Base-by-base conservation (phyloP, 1,140 invertebrate species). In the Achroia grisella region DNA sequence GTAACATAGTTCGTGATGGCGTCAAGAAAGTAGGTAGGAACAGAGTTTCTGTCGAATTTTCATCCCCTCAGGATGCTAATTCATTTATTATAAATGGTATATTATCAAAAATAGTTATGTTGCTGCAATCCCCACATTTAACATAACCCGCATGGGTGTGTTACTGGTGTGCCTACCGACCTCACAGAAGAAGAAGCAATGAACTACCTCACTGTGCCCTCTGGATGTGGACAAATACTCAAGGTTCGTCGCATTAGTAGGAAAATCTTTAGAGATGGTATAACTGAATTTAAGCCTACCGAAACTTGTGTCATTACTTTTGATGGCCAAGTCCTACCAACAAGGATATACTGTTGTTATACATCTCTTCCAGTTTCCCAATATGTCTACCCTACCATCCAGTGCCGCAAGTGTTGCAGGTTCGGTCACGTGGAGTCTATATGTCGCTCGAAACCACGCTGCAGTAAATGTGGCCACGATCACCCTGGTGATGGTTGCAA, bases 351-450 rank as follows among this genome's bases (percentile, higher is more conserved):
- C 32, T 32, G 10, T 31, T 44, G 10, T 32, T 47, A 37, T 30
- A 37, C 11, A 9, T 30, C 44, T 4, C 14, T 52, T 1, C 32
- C 43, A 10, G 39, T 52, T 4, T 39, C 46, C 10, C 4, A 31
- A 42, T 52, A 56, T 44, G 33, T 44, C 1, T 48, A 33, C 32
- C 44, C 44, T 3, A 43, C 42, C 13, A 42, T 57, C 1, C 48
- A 50, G 13, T 58, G 55, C 14, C 58, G 44, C 32, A 46, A 53
- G 14, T 61, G 57, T 37, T 56, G 48, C 33, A 12, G 35, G 2
- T 37, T 15, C 10, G 13, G 35, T 12, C 35, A n/a, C 9, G n/a
- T 15, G 17, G 4, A 37, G 15, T 1, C 12, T 15, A 10, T 8
- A 9, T 37, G 15, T 17, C 15, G 35, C 6, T 37, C 15, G n/a